Evolutionary conservation across 2,113 vertebrate genomes (phyloP), one percentile per base, ranked within the genome.

Genomic region (Picathartes gymnocephalus): DNA sequence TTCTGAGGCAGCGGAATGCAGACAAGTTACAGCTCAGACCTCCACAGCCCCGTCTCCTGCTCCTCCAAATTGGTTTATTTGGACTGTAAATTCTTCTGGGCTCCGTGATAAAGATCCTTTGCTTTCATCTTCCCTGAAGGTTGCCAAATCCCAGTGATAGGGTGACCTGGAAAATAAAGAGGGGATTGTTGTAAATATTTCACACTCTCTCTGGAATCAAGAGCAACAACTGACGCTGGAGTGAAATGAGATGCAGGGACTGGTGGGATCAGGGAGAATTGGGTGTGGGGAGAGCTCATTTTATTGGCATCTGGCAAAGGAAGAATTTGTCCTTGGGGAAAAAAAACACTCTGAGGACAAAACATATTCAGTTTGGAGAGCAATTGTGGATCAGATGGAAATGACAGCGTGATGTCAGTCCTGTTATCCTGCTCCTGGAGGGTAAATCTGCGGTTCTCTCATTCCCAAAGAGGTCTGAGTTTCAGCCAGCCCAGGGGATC

Each of bases 1-100:
- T 86, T 97, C 88, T 9, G 47, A 90, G 90, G 60, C 58, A 89
- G 80, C 4, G 19, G 73, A 97, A 96, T 53, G 58, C 81, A 73
- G 93, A 35, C 81, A 76, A 90, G 84, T 62, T 88, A 73, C 86
- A 91, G 81, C 77, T 62, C 92, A 96, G 82, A 76, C 88, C 92
- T 96, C 27, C 5, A 70, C 64, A 96, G 57, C 48, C 79, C 58
- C 2, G 14, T 53, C 69, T 92, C 58, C 81, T 84, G 64, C 74
- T 93, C 64, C 84, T 92, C 15, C 4, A 85, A 91, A 97, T 74
- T 71, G 86, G 80, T 89, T 95, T 92, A 92, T 97, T 96, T 95
- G 86, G 80, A 70, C 90, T 90, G 90, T 76, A 94, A 95, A 95
- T 94, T 93, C 88, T 90, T 90, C 79, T 82, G 94, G 42, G 87